These are phyloP conservation scores for Pitangus sulphuratus DNA, from an alignment of 2,797 vertebrate species.

Conservation along the genomic window DNA sequence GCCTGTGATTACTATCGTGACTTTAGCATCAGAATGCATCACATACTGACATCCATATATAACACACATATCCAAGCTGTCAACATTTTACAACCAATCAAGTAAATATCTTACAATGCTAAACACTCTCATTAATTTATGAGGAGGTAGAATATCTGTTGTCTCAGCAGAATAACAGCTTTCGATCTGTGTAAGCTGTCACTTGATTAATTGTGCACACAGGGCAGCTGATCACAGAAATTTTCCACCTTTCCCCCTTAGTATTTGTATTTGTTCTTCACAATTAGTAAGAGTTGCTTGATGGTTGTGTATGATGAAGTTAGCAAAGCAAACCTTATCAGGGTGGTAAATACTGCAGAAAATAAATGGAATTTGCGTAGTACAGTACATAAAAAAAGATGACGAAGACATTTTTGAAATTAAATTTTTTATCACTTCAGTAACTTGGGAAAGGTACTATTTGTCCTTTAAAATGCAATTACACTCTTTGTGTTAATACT, in stretches of 20 bases:
- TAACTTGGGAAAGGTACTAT: background rate
- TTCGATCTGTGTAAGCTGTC: constrained; percentile 42
- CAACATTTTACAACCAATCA: background rate
- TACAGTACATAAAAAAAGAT: background rate
- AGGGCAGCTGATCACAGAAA: constrained; percentile 3
- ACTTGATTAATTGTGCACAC: constrained; percentile 48
- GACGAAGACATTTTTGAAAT: background rate
- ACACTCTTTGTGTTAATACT: background rate
- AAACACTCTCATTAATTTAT: constrained; percentile 16
- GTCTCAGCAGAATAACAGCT: constrained; percentile 6
- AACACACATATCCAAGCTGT: background rate
- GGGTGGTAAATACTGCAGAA: background rate
- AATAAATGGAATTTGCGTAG: background rate
- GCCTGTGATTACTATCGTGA: background rate
- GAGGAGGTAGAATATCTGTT: background rate
- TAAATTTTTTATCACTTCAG: background rate
- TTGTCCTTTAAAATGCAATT: background rate
- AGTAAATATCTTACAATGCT: background rate
- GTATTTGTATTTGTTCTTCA: constrained; percentile 5
- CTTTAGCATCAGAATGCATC: background rate
- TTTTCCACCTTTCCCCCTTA: background rate
- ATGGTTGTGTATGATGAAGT: background rate
- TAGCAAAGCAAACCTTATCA: background rate
- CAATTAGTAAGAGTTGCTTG: constrained; percentile 28
- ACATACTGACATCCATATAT: background rate